Base-by-base conservation (phyloP, 2,888 invertebrate species). In the Drosophila mettleri region DNA sequence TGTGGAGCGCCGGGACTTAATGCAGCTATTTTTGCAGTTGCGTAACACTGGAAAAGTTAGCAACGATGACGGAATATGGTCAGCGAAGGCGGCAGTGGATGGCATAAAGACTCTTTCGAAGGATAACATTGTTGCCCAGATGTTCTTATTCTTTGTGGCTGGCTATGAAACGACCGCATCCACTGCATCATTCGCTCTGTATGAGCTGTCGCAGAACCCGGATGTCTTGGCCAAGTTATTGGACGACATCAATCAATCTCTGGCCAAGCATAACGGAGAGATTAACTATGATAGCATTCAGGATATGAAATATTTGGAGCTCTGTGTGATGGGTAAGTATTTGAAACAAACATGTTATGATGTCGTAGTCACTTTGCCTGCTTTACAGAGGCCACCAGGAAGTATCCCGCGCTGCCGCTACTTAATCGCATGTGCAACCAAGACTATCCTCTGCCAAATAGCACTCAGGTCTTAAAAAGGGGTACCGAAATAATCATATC, bases 161-260 rank as follows among this genome's bases (percentile, higher is more conserved):
- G 93, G 93, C 2, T 92, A 90, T 55, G 93, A 93, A 71, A 93
- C 93, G 0, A 91, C 93, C 2, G 91, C 93, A 0, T 89, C 92
- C 1, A 85, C 93, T 1, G 72, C 92, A 3, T 89, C 92, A 7
- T 93, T 91, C 49, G 90, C 91, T 0, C 68, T 93, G 0, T 93
- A 92, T 65, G 92, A 93, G 69, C 79, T 93, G 1, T 90, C 93
- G 0, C 89, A 92, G 48, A 86, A 93, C 76, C 91, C 91, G 5
- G 90, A 92, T 2, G 66, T 92, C 1, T 88, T 93, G 60, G 82
- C 87, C 18, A 92, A 89, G 58, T 84, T 92, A 1, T 77, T 90
- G 61, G 79, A 90, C 18, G 93, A 93, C 71, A 91, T 93, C 16
- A 84, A 89, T 14, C 72, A 86, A 2, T 83, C 92, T 0, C 59